Conservation (phyloP, 2,797 vertebrate species). For the Florisuga fusca region DNA sequence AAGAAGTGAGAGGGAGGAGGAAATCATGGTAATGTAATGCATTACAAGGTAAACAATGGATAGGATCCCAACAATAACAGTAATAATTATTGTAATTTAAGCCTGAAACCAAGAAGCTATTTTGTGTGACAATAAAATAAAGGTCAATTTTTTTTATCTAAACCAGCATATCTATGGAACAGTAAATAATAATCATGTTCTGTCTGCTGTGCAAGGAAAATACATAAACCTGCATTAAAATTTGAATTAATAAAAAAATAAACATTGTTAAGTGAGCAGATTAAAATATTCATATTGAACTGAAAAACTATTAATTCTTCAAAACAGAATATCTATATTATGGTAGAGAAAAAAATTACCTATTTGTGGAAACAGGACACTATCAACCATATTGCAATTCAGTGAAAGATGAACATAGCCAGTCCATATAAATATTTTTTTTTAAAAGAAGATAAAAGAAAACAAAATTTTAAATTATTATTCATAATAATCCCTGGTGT, state of each 20-base stretch:
- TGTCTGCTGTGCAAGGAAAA: not conserved
- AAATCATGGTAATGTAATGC: not conserved
- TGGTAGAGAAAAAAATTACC: not conserved
- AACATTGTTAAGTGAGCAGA: not conserved
- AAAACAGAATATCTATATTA: not conserved
- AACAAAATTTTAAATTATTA: not conserved
- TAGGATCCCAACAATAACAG: not conserved
- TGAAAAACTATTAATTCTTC: not conserved
- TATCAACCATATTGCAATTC: not conserved
- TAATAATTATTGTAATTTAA: not conserved
- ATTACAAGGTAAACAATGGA: not conserved
- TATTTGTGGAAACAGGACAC: not conserved
- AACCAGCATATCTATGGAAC: not conserved
- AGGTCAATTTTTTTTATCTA: not conserved
- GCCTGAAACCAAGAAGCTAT: not conserved
- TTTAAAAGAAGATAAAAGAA: no score
- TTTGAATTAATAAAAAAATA: not conserved
- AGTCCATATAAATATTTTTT: not conserved
- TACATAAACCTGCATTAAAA: not conserved
- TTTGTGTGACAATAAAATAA: not conserved
- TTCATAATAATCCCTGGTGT: not conserved
- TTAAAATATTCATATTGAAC: not conserved
- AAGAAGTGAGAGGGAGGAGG: not conserved
- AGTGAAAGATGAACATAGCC: not conserved
- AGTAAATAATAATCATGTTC: not conserved